Conservation (phyloP, 2,888 invertebrate species). For the Hypena proboscidalis region DNA sequence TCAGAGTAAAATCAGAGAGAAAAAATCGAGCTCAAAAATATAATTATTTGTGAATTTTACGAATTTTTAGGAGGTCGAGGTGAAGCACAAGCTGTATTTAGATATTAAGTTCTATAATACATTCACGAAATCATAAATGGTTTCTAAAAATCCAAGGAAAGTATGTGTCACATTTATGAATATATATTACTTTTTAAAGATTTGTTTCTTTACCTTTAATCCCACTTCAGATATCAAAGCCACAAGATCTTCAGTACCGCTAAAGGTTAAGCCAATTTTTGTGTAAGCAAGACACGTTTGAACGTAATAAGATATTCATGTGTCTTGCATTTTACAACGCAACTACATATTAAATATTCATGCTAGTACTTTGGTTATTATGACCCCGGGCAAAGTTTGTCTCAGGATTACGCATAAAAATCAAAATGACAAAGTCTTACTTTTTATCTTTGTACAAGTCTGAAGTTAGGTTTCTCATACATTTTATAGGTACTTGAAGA, state of each 20-base stretch:
- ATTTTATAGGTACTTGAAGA: constrained; percentile 20
- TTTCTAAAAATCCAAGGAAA: too few relatives aligned
- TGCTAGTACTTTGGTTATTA: constrained; percentile 32
- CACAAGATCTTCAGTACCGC: constrained; percentile 7
- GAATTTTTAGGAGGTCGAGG: too few relatives aligned
- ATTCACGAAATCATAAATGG: too few relatives aligned
- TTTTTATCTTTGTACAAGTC: constrained; percentile 11
- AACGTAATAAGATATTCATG: constrained; percentile 50
- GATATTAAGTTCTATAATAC: too few relatives aligned
- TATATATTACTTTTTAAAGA: too few relatives aligned
- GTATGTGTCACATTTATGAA: too few relatives aligned
- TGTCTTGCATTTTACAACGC: constrained; percentile 46
- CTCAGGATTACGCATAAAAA: constrained; percentile 7
- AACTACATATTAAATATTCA: constrained; percentile 34
- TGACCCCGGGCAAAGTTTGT: constrained; percentile 16
- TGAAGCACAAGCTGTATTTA: too few relatives aligned
- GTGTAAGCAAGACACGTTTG: constrained; percentile 49
- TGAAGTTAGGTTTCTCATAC: constrained; percentile 11
- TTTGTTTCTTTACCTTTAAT: too few relatives aligned
- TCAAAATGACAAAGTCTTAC: constrained; percentile 12
- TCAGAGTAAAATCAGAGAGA: too few relatives aligned
- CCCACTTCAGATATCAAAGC: constrained; percentile 9
- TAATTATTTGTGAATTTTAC: too few relatives aligned
- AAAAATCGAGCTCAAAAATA: too few relatives aligned
- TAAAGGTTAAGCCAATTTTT: constrained; percentile 28